Evolutionary conservation across 2,888 invertebrate species (phyloP).

Genomic region (Blastobasis adustella): DNA sequence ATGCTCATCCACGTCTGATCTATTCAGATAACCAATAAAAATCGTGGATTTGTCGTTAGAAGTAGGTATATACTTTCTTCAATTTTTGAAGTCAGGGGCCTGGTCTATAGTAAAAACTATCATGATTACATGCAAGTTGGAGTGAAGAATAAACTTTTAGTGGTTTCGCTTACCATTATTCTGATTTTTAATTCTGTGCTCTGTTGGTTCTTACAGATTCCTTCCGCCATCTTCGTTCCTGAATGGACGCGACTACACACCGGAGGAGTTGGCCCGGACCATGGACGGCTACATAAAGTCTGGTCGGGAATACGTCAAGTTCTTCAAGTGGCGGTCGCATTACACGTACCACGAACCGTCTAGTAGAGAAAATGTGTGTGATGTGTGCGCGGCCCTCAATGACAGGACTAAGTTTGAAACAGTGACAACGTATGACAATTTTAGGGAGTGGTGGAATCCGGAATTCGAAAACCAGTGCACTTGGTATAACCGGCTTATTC

Average conservation of each 20-base stretch:
- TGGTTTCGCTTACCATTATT: no score
- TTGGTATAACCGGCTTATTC: neutral
- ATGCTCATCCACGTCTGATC: no score
- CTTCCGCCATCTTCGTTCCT: slow-evolving; percentile 57
- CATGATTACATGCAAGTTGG: no score
- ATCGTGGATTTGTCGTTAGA: no score
- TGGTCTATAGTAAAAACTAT: no score
- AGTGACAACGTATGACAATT: slow-evolving; percentile 29
- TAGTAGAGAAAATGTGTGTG: slow-evolving; percentile 35
- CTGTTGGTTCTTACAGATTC: slow-evolving; percentile 35
- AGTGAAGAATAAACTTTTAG: no score
- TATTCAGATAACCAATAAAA: no score
- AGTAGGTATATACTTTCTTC: no score
- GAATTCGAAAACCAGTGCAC: slow-evolving; percentile 15
- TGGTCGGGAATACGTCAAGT: slow-evolving; percentile 33
- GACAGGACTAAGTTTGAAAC: slow-evolving; percentile 22
- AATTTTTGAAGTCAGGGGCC: no score
- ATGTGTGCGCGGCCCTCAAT: slow-evolving; percentile 43
- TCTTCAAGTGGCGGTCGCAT: slow-evolving; percentile 42
- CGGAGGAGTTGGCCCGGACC: slow-evolving; percentile 29
- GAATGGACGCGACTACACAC: slow-evolving; percentile 28
- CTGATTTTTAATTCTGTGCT: no score
- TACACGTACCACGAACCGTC: slow-evolving; percentile 35
- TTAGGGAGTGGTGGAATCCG: slow-evolving; percentile 51
- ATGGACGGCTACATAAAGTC: slow-evolving; percentile 34